Conservation (phyloP, 2,888 invertebrate species). For the Microdon myrmicae region DNA sequence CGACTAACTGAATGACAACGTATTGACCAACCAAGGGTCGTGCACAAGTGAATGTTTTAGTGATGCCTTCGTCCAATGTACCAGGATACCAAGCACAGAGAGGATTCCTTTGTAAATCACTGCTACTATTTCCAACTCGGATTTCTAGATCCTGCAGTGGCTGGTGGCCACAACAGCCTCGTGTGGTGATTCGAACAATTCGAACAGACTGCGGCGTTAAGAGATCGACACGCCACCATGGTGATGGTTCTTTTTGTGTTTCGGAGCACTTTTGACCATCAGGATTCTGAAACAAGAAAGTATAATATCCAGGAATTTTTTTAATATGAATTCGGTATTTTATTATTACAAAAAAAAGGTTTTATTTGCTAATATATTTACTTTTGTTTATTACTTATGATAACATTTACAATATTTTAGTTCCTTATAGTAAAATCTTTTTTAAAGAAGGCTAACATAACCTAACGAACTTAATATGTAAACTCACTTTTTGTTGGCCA, state of each 20-base stretch:
- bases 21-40: slow-evolving; percentile 85
- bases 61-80: slow-evolving; percentile 90
- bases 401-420: no score
- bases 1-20: slow-evolving; percentile 89
- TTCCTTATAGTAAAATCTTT: no score
- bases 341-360: no score
- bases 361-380: not conserved
- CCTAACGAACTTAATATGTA: no score
- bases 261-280: slow-evolving; percentile 90
- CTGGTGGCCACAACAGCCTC: slow-evolving; percentile 77
- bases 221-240: slow-evolving; percentile 94
- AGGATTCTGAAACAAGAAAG: slow-evolving; percentile 82
- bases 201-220: slow-evolving; percentile 85
- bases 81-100: slow-evolving; percentile 95
- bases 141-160: slow-evolving; percentile 90
- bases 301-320: not conserved
- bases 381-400: no score
- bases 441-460: no score
- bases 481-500: no score
- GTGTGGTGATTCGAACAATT: slow-evolving; percentile 86
- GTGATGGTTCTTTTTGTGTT: slow-evolving; percentile 88
- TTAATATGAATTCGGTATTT: no score
- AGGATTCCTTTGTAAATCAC: slow-evolving; percentile 86
- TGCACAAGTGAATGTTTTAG: slow-evolving; percentile 90
- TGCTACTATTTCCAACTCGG: slow-evolving; percentile 90